These are phyloP conservation scores for Sepiola atlantica DNA, from an alignment of 2,888 invertebrate species.

Conservation along the genomic window DNA sequence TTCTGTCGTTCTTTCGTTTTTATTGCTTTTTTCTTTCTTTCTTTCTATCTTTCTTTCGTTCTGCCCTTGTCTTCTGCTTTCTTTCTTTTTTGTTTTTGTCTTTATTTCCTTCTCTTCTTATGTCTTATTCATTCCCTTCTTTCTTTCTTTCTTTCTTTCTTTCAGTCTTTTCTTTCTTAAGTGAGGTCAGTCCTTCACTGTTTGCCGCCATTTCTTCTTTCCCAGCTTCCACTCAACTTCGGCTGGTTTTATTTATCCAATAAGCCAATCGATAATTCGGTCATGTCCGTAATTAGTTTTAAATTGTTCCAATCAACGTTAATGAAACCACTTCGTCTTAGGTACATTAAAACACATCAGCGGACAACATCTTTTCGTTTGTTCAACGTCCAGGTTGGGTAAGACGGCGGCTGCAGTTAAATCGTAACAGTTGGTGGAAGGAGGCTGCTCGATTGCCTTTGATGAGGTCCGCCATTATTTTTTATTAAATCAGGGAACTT, in stretches of 20 bases:
- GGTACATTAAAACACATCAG: not conserved
- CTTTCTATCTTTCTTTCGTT: not conserved
- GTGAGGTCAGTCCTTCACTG: too few relatives aligned
- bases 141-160: not conserved
- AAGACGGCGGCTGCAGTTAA: not conserved
- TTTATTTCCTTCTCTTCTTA: too few relatives aligned
- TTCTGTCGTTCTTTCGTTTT: too few relatives aligned
- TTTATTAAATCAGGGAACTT: not conserved
- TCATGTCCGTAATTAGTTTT: slow-evolving; percentile 19
- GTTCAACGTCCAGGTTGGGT: not conserved
- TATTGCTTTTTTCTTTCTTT: not conserved
- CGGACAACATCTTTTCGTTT: not conserved
- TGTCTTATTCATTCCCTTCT: not conserved
- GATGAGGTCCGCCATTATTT: not conserved
- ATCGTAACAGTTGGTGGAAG: not conserved
- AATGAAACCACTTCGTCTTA: slow-evolving; percentile 9
- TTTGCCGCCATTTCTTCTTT: not conserved
- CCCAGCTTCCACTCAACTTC: not conserved
- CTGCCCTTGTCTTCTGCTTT: not conserved
- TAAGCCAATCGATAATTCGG: not conserved
- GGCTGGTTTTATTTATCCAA: not conserved
- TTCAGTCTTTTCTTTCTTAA: not conserved
- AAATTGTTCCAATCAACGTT: not conserved
- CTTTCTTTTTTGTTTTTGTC: not conserved
- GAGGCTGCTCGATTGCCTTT: not conserved